These are phyloP conservation scores for Zoanthus gigantus DNA, from an alignment of 92 coral and sea anemone genomes.

Conservation along the genomic window DNA sequence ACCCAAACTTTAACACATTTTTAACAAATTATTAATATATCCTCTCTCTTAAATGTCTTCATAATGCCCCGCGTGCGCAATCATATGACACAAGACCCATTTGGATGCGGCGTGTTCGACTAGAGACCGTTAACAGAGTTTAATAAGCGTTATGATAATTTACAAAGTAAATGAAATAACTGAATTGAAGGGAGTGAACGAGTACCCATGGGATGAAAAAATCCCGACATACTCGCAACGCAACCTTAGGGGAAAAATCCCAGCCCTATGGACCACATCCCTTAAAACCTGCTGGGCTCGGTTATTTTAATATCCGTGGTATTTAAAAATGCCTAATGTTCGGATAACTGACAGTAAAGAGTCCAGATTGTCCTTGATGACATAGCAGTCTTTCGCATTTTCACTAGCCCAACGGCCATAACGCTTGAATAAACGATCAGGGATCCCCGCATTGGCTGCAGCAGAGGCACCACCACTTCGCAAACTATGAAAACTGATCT, in stretches of 20 bases:
- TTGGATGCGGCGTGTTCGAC: slow-evolving; percentile 21
- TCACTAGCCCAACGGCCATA: slow-evolving; percentile 69
- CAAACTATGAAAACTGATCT: slow-evolving; percentile 58
- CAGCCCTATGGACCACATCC: slow-evolving; percentile 58
- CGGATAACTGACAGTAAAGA: slow-evolving; percentile 53
- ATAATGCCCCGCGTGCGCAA: slow-evolving; percentile 22
- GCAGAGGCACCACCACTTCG: slow-evolving; percentile 67
- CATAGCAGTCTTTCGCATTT: slow-evolving; percentile 69
- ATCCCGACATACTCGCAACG: slow-evolving; percentile 50
- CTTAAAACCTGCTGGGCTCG: slow-evolving; percentile 68
- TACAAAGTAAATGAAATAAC: too few species aligned
- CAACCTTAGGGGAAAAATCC: too few species aligned
- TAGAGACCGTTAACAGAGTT: slow-evolving; percentile 13
- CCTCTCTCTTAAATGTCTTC: slow-evolving; percentile 16
- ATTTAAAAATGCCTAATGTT: slow-evolving; percentile 56
- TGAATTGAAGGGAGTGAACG: too few species aligned
- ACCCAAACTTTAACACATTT: too few species aligned
- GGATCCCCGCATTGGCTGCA: slow-evolving; percentile 59
- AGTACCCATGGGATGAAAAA: neutral
- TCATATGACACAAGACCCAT: slow-evolving; percentile 19
- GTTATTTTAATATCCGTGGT: too few species aligned
- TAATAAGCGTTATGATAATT: neutral
- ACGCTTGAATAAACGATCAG: slow-evolving; percentile 62
- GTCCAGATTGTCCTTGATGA: slow-evolving; percentile 62
- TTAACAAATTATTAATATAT: too few species aligned